These are phyloP conservation scores for Sceloporus tristichus DNA, from an alignment of 2,113 vertebrate genomes.

Conservation along the genomic window DNA sequence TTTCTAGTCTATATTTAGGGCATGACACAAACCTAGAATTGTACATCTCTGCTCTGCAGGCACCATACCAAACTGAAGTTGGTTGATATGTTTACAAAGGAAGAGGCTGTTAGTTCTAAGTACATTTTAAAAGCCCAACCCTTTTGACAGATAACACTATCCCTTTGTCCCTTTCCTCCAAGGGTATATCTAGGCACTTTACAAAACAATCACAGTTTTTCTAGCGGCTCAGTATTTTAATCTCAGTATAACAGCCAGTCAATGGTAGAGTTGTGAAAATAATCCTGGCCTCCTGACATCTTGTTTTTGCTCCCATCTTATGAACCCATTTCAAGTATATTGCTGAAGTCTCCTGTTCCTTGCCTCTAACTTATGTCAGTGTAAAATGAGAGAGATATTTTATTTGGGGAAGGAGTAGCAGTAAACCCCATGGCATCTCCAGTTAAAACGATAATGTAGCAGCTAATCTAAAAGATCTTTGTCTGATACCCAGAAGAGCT, in stretches of 20 bases:
- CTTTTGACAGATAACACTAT: not conserved
- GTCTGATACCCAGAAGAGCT: not conserved
- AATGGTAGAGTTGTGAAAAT: slow-evolving; percentile 4
- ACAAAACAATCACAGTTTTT: not conserved
- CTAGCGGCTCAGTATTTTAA: not conserved
- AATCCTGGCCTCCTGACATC: not conserved
- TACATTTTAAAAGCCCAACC: not conserved
- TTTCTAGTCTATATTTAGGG: not conserved
- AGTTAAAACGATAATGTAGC: not conserved
- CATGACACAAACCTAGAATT: not conserved
- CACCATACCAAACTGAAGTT: not conserved
- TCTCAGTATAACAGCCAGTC: not conserved
- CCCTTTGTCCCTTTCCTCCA: not conserved
- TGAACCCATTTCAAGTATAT: not conserved
- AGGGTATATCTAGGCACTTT: not conserved
- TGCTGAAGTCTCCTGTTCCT: not conserved
- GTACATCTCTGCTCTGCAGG: not conserved
- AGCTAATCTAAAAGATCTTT: not conserved
- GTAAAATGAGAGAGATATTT: slow-evolving; percentile 16
- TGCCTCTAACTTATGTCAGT: not conserved
- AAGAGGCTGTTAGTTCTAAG: not conserved
- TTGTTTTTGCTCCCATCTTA: not conserved
- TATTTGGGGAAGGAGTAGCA: not conserved
- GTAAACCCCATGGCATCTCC: not conserved
- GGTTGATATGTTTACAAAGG: not conserved